Conservation (phyloP, 2,888 invertebrate species). For the Lasioglossum zephyrum region DNA sequence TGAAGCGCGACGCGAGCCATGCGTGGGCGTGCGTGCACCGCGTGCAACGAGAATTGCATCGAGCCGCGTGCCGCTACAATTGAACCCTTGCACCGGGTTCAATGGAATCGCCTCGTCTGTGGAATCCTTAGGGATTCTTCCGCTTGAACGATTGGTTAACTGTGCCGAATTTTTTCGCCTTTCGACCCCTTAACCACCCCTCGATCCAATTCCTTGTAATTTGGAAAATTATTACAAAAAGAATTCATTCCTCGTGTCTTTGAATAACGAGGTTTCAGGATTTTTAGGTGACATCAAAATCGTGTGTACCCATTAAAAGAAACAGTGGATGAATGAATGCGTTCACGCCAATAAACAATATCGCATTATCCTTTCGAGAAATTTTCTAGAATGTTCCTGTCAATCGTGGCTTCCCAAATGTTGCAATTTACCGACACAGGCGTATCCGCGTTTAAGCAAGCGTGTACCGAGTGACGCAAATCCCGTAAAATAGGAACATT, state of each 20-base stretch:
- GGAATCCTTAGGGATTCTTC: neutral
- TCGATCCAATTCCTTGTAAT: neutral
- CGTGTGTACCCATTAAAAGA: too few relatives aligned
- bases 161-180: neutral
- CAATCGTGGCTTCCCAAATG: too few relatives aligned
- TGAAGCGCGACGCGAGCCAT: constrained; percentile 62
- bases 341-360: too few relatives aligned
- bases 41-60: constrained; percentile 31
- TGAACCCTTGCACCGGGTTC: constrained; percentile 24
- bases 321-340: too few relatives aligned
- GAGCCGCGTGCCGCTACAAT: neutral
- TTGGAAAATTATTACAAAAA: neutral
- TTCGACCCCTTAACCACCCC: neutral
- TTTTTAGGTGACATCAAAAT: too few relatives aligned
- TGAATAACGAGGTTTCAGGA: too few relatives aligned
- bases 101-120: constrained; percentile 1
- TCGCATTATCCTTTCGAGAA: too few relatives aligned
- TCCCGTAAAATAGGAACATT: too few relatives aligned
- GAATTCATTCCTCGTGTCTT: neutral
- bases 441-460: too few relatives aligned
- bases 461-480: too few relatives aligned
- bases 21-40: constrained; percentile 64
- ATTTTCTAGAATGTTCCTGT: too few relatives aligned
- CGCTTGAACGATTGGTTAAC: neutral
- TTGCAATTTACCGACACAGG: too few relatives aligned